Evolutionary conservation across 2,113 vertebrate genomes (phyloP).

Genomic region (Corapipo altera): DNA sequence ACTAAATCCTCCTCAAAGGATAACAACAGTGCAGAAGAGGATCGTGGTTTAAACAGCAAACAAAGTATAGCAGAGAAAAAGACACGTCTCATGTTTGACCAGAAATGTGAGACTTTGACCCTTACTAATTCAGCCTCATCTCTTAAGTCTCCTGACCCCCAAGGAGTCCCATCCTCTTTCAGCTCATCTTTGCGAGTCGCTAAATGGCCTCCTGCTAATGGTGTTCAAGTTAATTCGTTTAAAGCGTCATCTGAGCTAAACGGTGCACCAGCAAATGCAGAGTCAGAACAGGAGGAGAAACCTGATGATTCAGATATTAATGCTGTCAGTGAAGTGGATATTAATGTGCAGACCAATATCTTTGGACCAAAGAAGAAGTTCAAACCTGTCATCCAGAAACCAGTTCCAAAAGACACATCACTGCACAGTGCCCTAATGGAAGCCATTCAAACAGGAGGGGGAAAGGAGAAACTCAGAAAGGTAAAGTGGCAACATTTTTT

Average conservation of each 20-base stretch:
- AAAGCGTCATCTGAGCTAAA: not conserved
- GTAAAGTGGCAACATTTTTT: conserved; percentile 64
- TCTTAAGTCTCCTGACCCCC: not conserved
- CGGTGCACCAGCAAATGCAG: not conserved
- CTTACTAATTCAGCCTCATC: not conserved
- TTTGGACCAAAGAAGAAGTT: conserved; percentile 93
- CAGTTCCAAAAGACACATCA: conserved; percentile 82
- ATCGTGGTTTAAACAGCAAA: not conserved
- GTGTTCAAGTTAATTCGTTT: not conserved
- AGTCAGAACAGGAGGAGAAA: conserved; percentile 41
- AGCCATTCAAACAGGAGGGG: conserved; percentile 86
- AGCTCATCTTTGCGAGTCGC: not conserved
- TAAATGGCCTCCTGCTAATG: not conserved
- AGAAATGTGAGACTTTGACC: not conserved
- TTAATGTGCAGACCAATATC: conserved; percentile 50
- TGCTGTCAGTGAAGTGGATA: not conserved
- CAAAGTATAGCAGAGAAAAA: conserved; percentile 17
- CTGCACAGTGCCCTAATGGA: conserved; percentile 91
- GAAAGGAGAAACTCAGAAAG: conserved; percentile 87
- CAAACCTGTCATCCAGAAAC: conserved; percentile 81
- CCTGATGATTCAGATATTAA: not conserved
- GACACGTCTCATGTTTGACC: not conserved
- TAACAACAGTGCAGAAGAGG: not conserved
- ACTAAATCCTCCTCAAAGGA: conserved; percentile 19
- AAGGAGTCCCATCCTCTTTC: not conserved